These are phyloP conservation scores for Neolamprologus modestus DNA, from an alignment of 2,113 vertebrate genomes.

Conservation along the genomic window DNA sequence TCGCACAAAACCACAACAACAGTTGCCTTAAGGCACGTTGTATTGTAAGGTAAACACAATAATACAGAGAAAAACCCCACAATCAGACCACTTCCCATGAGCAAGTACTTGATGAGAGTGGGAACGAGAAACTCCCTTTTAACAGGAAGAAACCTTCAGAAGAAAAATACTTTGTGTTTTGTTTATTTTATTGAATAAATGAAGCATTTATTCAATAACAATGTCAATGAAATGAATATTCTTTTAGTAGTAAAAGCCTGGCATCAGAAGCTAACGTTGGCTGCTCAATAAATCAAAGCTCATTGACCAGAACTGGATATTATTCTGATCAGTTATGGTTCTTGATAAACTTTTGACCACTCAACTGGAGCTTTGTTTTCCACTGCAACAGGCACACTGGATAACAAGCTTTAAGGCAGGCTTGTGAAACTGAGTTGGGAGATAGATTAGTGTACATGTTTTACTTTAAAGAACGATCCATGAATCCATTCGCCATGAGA, in stretches of 20 bases:
- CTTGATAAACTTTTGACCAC: background rate
- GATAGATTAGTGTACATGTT: background rate
- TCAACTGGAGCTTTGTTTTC: background rate
- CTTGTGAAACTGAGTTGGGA: background rate
- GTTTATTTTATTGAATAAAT: background rate
- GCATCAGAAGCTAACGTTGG: background rate
- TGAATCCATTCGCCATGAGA: background rate
- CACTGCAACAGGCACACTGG: background rate
- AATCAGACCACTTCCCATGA: background rate
- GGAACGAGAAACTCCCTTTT: background rate
- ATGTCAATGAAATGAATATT: background rate
- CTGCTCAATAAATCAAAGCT: background rate
- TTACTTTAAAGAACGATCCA: background rate
- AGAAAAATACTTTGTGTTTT: background rate
- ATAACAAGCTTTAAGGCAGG: background rate
- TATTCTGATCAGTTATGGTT: background rate
- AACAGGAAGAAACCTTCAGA: background rate
- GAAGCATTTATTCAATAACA: background rate
- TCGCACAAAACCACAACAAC: background rate
- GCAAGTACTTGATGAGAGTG: background rate
- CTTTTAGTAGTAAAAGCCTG: background rate
- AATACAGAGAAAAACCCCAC: background rate
- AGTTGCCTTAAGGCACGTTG: background rate
- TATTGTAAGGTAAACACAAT: background rate
- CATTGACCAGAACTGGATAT: background rate